Evolutionary conservation across 2,797 vertebrate species (phyloP), one percentile per base, ranked within the genome.

Genomic region (Limosa lapponica): DNA sequence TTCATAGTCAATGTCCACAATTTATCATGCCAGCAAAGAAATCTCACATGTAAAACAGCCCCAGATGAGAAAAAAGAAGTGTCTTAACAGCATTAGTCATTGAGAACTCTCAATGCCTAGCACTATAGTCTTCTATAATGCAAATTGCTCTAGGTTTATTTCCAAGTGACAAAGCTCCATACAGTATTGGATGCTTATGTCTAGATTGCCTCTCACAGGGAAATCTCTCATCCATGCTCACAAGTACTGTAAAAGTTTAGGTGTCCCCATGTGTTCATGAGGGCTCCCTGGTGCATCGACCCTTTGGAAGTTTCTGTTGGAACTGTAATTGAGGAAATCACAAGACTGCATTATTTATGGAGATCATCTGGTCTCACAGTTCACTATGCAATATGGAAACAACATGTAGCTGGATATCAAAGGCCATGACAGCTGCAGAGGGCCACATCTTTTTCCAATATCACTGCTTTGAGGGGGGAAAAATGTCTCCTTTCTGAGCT

Each of bases 391-490:
- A 88, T 95, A 96, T 92, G 89, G 79, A 93, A 96, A 96, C 67
- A 94, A 92, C 87, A 78, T 91, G 95, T 65, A 96, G 87, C 75
- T 93, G 84, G 87, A 93, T 96, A 96, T 95, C 96, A 96, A 97
- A 97, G 84, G 87, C 92, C 95, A 91, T 94, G 92, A 92, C 61
- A 94, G 61, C 79, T 92, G 72, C 61, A 81, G 54, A 94, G 46
- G 65, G 57, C 89, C 89, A 93, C 95, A 94, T 95, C 82, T 96
- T 96, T 96, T 96, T 96, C 83, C 69, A 96, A 96, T 96, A 96
- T 86, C 71, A 66, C 15, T 85, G 37, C 84, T 94, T 61, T 89
- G 72, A 92, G 89, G 9, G 24, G 14, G 10, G 4, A 2, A 3
- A 72, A 89, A 80, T 4, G 10, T 88, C 89, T 94, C 54, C 58